Evolutionary conservation across 2,113 vertebrate species (phyloP).

Genomic region (Stercorarius parasiticus): DNA sequence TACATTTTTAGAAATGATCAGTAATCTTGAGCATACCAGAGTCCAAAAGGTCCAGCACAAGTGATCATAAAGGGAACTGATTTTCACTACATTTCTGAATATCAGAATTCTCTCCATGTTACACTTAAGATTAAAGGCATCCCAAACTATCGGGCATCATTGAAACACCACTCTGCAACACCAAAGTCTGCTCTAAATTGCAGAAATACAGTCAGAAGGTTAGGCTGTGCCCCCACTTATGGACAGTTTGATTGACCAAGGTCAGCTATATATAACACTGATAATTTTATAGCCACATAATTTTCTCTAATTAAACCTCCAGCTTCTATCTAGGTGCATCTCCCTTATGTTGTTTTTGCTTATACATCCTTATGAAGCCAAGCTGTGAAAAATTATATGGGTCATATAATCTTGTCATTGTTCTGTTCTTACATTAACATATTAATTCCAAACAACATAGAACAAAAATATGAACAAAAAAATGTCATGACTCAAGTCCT

Average conservation of each 20-base stretch:
- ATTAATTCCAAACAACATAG: not conserved
- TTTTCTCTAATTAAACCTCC: slow-evolving; percentile 33
- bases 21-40: not conserved
- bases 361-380: not conserved
- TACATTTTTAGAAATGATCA: not conserved
- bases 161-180: not conserved
- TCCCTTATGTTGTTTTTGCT: slow-evolving; percentile 25
- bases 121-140: not conserved
- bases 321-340: not conserved
- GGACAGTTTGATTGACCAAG: slow-evolving; percentile 14
- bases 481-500: not conserved
- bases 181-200: not conserved
- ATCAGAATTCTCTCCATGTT: not conserved
- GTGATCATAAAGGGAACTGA: not conserved
- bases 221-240: not conserved
- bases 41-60: not conserved
- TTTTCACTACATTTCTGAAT: not conserved
- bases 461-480: not conserved
- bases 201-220: not conserved
- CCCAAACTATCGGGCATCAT: not conserved
- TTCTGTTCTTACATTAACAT: not conserved
- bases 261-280: not conserved
- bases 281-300: slow-evolving; percentile 16
- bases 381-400: not conserved
- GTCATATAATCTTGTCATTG: not conserved